These are phyloP conservation scores for Euura lappo DNA, from an alignment of 1,140 invertebrate species.

Conservation along the genomic window DNA sequence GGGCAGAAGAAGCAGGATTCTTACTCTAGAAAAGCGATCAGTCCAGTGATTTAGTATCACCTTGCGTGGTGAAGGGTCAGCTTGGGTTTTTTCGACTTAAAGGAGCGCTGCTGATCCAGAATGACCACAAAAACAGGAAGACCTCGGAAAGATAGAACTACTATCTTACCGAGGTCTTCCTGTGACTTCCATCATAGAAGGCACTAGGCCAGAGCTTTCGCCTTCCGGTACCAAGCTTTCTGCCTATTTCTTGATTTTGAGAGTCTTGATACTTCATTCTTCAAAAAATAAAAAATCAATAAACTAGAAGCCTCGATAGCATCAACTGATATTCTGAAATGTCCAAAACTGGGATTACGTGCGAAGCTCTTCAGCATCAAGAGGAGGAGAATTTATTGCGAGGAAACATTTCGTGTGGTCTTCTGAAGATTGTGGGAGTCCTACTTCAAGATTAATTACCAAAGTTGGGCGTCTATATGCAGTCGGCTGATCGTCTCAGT, in stretches of 20 bases:
- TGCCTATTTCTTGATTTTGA: neutral
- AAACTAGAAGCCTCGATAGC: too few relatives aligned
- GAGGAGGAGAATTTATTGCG: too few relatives aligned
- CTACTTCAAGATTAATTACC: too few relatives aligned
- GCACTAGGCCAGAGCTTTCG: neutral
- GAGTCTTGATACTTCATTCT: too few relatives aligned
- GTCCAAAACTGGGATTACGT: too few relatives aligned
- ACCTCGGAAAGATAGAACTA: neutral
- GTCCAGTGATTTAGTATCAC: neutral
- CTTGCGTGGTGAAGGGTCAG: neutral
- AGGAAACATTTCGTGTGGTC: too few relatives aligned
- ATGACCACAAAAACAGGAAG: neutral
- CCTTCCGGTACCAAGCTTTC: neutral
- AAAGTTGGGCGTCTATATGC: too few relatives aligned
- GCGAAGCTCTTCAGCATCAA: too few relatives aligned
- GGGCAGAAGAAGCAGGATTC: neutral
- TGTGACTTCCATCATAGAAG: neutral
- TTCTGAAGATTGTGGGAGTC: too few relatives aligned
- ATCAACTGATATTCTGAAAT: too few relatives aligned
- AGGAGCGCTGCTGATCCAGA: neutral
- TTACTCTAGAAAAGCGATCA: neutral
- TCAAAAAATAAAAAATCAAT: too few relatives aligned
- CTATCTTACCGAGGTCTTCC: neutral
- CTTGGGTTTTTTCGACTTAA: neutral
- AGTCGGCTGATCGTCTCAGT: too few relatives aligned